These are phyloP conservation scores for Solea senegalensis DNA, from an alignment of 2,113 vertebrate genomes.

Conservation along the genomic window DNA sequence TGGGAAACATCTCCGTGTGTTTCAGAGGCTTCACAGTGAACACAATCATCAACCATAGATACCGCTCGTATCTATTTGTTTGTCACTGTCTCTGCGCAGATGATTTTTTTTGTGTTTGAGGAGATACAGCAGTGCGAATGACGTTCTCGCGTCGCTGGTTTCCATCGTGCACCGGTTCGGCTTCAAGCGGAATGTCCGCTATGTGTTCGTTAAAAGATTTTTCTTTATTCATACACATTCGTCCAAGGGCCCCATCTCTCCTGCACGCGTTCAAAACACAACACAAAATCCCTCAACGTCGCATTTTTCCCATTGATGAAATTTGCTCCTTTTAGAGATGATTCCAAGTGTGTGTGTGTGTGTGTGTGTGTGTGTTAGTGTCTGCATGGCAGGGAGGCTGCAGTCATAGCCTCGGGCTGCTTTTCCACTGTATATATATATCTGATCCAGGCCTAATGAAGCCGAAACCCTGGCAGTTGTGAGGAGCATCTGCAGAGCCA, in stretches of 20 bases:
- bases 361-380: slow-evolving; percentile 11
- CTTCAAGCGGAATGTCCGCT: slow-evolving; percentile 38
- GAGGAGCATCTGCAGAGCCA: slow-evolving; percentile 86
- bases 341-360: slow-evolving; percentile 54
- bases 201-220: slow-evolving; percentile 41
- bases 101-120: not conserved
- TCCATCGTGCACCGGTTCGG: slow-evolving; percentile 46
- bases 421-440: slow-evolving; percentile 80
- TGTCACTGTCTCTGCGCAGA: slow-evolving; percentile 15
- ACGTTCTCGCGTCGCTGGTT: slow-evolving; percentile 22
- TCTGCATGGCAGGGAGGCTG: slow-evolving; percentile 71
- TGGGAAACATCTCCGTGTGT: slow-evolving; percentile 63
- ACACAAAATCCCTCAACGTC: slow-evolving; percentile 50
- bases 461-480: slow-evolving; percentile 88
- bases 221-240: slow-evolving; percentile 25
- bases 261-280: slow-evolving; percentile 59
- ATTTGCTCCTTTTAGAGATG: slow-evolving; percentile 72
- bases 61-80: slow-evolving; percentile 46
- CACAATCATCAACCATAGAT: slow-evolving; percentile 45
- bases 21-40: slow-evolving; percentile 39
- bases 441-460: slow-evolving; percentile 89
- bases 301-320: slow-evolving; percentile 63
- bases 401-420: slow-evolving; percentile 80
- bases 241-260: slow-evolving; percentile 28
- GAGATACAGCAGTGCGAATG: slow-evolving; percentile 12